Evolutionary conservation across 2,888 invertebrate genomes (phyloP), one percentile per base, ranked within the genome.

Genomic region (Parnassius glacialis): DNA sequence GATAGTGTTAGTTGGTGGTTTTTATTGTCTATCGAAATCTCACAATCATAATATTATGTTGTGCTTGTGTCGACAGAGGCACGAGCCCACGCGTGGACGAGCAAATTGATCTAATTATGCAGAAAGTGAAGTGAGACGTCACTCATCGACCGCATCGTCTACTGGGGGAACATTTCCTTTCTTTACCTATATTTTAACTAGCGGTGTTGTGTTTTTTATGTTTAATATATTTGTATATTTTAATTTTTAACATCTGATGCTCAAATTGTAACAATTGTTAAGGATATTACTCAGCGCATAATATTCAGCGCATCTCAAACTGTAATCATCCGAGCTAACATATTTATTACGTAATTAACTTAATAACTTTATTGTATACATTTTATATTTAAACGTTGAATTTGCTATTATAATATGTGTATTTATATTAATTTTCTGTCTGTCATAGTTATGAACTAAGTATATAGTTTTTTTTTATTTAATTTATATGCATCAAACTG

Each of bases 71-170:
- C 52, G 48, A 34, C 87, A 91, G 90, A 64, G 97, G 97, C 50
- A 93, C 94, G 64, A 97, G 97, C 65, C 92, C 94, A 70, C 94
- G 97, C 71, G 92, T 97, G 65, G 97, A 97, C 85, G 94, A 95
- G 73, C 93, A 97, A 70, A 95, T 97, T 71, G 95, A 95, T 69
- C 92, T 94, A 72, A 94, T 97, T 70, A 92, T 94, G 84, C 92
- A 93, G 78, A 94, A 94, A 79, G 66, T 90, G 63, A 86, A 85
- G 80, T 85, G 80, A 67, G 57, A 43, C 48, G 63, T 48, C 57
- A 62, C 59, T 43, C 9, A 5, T 7, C 10, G n/a, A 5, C 16
- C 51, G 10, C 11, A 2, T 12, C 12, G 11, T 9, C 13, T 12
- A n/a, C 47, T 47, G n/a, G n/a, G 20, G 47, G 48, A 12, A 9